Base-by-base conservation (phyloP, 2,113 vertebrate genomes). In the Cyprichromis sp. region DNA sequence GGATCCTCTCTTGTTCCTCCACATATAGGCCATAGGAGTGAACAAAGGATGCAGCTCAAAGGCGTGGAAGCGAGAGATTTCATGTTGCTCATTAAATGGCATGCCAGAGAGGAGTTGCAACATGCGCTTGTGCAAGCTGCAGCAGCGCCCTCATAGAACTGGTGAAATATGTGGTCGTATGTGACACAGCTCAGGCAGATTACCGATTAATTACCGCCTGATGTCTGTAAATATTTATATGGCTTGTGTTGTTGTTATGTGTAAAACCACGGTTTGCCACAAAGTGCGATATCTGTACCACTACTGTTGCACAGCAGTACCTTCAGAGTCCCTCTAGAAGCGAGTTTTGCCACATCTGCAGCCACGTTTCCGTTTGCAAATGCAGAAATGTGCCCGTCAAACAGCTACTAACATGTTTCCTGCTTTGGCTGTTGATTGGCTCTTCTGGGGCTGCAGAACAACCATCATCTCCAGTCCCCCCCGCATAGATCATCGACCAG, bases 401-500 rank as follows among this genome's bases (percentile, higher is more conserved):
- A 26, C 38, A 26, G 13, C 3, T 26, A 2, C 38, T 73, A 24
- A 73, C 38, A 42, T 45, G 21, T 45, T 73, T 73, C 38, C 38
- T 73, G 21, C 0, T 26, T 73, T 0, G 5, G 26, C 66, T 16
- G 40, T 17, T 29, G 21, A 29, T 73, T 45, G 68, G 40, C 68
- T 47, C 68, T 2, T 29, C 42, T 45, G 13, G 8, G 38, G 68
- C 24, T 47, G 24, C 21, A 47, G 38, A 21, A 45, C 68, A 45
- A 16, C 21, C 8, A 45, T 26, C 8, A 16, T 73, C 38, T 45
- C 38, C 0, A 10, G n/a, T 3, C 9, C 0, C 5, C 5, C 36
- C 8, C 0, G 4, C n/a, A 0, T 14, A 16, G 66, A 45, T 45
- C 38, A 6, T 24, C 0, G 0, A 45, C 38, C 38, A 47, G 40